Conservation (phyloP, 2,797 vertebrate genomes). For the Morelia viridis region DNA sequence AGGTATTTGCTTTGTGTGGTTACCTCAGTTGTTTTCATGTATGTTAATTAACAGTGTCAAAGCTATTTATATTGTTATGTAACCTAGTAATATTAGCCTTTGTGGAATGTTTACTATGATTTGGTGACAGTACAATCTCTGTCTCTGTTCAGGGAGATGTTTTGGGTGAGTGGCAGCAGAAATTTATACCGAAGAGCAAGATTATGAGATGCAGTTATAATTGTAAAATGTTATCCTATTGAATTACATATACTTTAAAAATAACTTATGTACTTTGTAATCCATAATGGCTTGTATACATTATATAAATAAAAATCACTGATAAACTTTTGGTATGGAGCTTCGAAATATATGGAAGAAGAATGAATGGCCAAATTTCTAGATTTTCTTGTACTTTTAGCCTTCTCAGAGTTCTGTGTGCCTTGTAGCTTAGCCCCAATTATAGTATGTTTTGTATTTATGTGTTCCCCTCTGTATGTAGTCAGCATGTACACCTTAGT, state of each 20-base stretch:
- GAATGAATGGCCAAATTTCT: background rate
- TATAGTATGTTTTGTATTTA: background rate
- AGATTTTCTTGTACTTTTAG: background rate
- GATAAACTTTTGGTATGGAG: background rate
- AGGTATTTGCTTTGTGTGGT: constrained; percentile 46
- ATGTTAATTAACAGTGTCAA: constrained; percentile 67
- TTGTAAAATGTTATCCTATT: constrained; percentile 9
- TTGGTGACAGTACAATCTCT: constrained; percentile 39
- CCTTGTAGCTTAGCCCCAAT: background rate
- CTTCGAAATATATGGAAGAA: background rate
- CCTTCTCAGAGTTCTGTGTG: background rate
- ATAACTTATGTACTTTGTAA: background rate
- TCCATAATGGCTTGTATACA: too few species aligned
- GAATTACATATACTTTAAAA: background rate
- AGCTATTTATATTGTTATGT: constrained; percentile 65
- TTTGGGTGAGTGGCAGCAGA: constrained; percentile 3
- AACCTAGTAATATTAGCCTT: constrained; percentile 55
- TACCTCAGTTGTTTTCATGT: constrained; percentile 59
- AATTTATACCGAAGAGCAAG: constrained; percentile 22
- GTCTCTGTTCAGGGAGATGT: constrained; percentile 27
- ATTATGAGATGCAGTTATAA: constrained; percentile 19
- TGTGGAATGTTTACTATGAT: constrained; percentile 52
- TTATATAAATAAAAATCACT: background rate
- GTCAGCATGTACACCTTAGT: background rate
- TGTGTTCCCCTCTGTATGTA: background rate